A percentile compares a stretch with the other conserved stretches of the same genome.
Evolutionary conservation across 2,888 invertebrate species (phyloP).

Genomic region (Chymomyza procnemis): DNA sequence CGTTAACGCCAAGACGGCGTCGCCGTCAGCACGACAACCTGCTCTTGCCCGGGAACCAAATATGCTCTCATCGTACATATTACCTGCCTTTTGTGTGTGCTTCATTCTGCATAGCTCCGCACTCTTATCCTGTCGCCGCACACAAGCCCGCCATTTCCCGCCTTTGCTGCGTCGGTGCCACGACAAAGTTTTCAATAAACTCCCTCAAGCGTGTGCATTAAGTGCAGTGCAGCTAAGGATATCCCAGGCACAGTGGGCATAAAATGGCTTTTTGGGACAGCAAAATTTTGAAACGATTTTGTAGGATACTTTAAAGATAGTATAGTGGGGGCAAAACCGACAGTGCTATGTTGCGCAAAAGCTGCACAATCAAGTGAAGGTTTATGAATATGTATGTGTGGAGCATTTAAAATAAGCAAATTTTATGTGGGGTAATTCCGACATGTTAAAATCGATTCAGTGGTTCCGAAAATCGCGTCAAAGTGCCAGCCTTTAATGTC

Average conservation of each 20-base stretch:
- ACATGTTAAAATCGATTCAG: no score
- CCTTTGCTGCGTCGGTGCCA: slow-evolving; percentile 62
- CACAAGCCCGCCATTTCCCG: slow-evolving; percentile 17
- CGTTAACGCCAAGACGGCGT: not conserved
- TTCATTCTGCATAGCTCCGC: not conserved
- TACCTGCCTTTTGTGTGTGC: slow-evolving; percentile 61
- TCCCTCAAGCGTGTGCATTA: slow-evolving; percentile 75
- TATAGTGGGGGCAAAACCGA: no score
- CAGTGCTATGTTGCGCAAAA: no score
- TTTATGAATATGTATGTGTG: no score
- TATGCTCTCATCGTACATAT: slow-evolving; percentile 61
- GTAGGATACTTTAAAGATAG: no score
- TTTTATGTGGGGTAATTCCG: no score
- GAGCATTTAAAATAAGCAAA: no score
- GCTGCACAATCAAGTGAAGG: no score
- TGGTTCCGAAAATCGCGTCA: no score
- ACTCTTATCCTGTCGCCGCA: not conserved
- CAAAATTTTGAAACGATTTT: not conserved
- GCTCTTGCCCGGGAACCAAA: slow-evolving; percentile 56
- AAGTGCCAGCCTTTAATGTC: no score
- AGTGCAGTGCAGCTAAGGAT: slow-evolving; percentile 63
- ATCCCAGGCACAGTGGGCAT: not conserved
- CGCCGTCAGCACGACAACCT: slow-evolving; percentile 40
- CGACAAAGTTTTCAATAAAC: slow-evolving; percentile 74
- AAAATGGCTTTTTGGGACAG: not conserved